Evolutionary conservation across 2,888 invertebrate species (phyloP).

Genomic region (Pherbina coryleti): DNA sequence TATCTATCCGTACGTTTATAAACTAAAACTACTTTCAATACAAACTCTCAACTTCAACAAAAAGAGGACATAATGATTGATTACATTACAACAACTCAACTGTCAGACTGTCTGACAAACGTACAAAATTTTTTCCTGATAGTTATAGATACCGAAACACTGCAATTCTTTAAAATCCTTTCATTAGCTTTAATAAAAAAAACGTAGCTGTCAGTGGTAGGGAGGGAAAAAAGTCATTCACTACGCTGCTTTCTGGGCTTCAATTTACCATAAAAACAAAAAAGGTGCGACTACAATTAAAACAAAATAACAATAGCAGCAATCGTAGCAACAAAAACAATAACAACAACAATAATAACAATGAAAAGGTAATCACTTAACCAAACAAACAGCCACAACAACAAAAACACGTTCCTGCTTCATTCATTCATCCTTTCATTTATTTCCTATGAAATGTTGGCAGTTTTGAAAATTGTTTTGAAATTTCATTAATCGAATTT

Average conservation of each 20-base stretch:
- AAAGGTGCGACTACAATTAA: not conserved
- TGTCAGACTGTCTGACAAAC: too few relatives aligned
- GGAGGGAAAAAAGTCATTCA: not conserved
- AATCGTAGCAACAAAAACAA: not conserved
- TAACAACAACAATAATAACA: not conserved
- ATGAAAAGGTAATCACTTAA: slow-evolving; percentile 25
- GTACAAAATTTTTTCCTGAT: too few relatives aligned
- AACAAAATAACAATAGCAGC: not conserved
- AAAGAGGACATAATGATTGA: too few relatives aligned
- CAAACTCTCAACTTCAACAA: too few relatives aligned
- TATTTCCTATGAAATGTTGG: not conserved
- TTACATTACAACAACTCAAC: too few relatives aligned
- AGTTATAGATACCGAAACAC: too few relatives aligned
- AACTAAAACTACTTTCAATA: too few relatives aligned
- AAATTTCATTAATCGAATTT: slow-evolving; percentile 40
- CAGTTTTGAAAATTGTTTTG: slow-evolving; percentile 20
- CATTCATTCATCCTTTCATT: not conserved
- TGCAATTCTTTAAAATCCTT: too few relatives aligned
- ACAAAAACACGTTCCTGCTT: not conserved
- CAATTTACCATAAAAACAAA: not conserved
- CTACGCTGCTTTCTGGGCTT: not conserved
- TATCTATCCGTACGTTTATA: too few relatives aligned
- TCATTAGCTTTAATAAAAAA: too few relatives aligned
- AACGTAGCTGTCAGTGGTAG: too few relatives aligned
- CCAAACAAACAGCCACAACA: slow-evolving; percentile 14